A percentile compares a stretch with the other conserved stretches of the same genome.
These are phyloP conservation scores for Micrasema longulum DNA, from an alignment of 1,140 invertebrate species.

Conservation along the genomic window DNA sequence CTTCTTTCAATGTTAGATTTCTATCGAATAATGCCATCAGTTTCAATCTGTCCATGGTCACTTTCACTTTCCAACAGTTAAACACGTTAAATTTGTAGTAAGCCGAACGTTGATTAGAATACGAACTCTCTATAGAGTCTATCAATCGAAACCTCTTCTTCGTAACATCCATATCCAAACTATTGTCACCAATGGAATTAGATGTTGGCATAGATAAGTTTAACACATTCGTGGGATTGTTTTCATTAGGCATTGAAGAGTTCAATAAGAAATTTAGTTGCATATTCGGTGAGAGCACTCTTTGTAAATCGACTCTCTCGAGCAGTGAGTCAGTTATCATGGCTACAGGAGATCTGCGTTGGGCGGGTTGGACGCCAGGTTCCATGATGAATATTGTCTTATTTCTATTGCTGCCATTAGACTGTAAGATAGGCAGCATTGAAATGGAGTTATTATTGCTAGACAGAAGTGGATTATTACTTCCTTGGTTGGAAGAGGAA, in stretches of 20 bases:
- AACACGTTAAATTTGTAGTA: conserved; percentile 89
- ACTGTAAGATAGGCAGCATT: conserved; percentile 61
- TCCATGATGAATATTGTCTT: conserved; percentile 48
- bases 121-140: conserved; percentile 63
- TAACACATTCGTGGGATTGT: conserved; percentile 57
- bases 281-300: conserved; percentile 65
- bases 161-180: conserved; percentile 60
- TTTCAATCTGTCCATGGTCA: conserved; percentile 92
- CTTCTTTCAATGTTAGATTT: conserved; percentile 88
- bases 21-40: conserved; percentile 93
- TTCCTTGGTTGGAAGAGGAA: conserved; percentile 66
- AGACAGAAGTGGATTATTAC: conserved; percentile 64
- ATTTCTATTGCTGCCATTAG: conserved; percentile 39
- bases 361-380: conserved; percentile 55
- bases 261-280: conserved; percentile 65
- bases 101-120: conserved; percentile 73
- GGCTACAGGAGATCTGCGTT: conserved; percentile 62
- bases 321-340: conserved; percentile 64
- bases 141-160: conserved; percentile 61
- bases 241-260: conserved; percentile 60
- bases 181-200: conserved; percentile 62
- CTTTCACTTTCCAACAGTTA: conserved; percentile 76
- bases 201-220: conserved; percentile 57
- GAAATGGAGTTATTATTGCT: conserved; percentile 66
- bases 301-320: conserved; percentile 65